Evolutionary conservation across 2,113 vertebrate species (phyloP), one percentile per base, ranked within the genome.

Genomic region (Himantopus leucocephalus): DNA sequence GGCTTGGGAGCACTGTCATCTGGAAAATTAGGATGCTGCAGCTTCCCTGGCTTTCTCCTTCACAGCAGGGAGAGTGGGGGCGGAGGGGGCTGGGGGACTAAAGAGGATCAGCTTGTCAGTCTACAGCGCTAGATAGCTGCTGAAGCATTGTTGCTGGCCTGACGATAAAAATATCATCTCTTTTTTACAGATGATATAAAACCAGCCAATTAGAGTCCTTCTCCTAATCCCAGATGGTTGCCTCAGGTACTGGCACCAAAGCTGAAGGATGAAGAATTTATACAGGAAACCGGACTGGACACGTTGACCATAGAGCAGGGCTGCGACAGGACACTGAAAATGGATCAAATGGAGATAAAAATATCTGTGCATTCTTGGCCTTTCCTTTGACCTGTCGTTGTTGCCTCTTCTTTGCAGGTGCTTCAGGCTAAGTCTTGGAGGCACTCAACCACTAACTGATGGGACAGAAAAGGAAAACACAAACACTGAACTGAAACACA

Each of bases 21-120:
- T 64, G 73, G 73, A 91, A 91, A 94, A 95, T 43, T 2, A 47
- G 86, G 80, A 91, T 91, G 77, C 30, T 87, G 56, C 73, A 64
- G 15, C 83, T 83, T 86, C 41, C 30, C 74, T 35, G 35, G 10
- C 55, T 89, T 85, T 60, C 45, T 88, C 47, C 71, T 79, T 55
- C 58, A 6, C 43, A 23, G 56, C 27, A 0, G 58, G 37, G 37
- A 68, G 14, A 3, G 22, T 18, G 32, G 14, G 26, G 30, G 30
- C 30, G 62, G 56, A 58, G 19, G 6, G 22, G 19, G 5, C 20
- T 45, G 47, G 29, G 48, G 60, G 11, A n/a, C 12, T 35, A 26
- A 79, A 23, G 16, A 70, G n/a, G 50, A 50, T 37, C 72, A 55
- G n/a, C 52, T 68, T 84, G 84, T 37, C 67, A 70, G 41, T 43